A percentile compares a stretch with the other conserved stretches of the same genome.
Conservation (phyloP, 2,113 vertebrate species). For the mouse (Mus musculus) region GRCm39 chr11:51411001-51411500, state of each 20-base stretch:
- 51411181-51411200: background rate
- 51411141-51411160: background rate
- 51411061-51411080: background rate
- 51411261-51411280: background rate
- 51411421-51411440: background rate
- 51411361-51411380: background rate
- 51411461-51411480: background rate
- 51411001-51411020: conserved; percentile 20
- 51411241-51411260: background rate
- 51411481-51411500: fast-evolving
- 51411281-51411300: no score
- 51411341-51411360: background rate
- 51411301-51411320: background rate
- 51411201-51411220: background rate
- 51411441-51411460: background rate
- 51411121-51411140: background rate
- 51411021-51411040: background rate
- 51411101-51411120: background rate
- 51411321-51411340: background rate
- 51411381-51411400: background rate
- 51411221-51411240: background rate
- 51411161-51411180: background rate
- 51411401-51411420: background rate
- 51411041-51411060: background rate
- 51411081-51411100: background rate